Conservation (phyloP, 2,113 vertebrate species). For the Camelus dromedarius region DNA sequence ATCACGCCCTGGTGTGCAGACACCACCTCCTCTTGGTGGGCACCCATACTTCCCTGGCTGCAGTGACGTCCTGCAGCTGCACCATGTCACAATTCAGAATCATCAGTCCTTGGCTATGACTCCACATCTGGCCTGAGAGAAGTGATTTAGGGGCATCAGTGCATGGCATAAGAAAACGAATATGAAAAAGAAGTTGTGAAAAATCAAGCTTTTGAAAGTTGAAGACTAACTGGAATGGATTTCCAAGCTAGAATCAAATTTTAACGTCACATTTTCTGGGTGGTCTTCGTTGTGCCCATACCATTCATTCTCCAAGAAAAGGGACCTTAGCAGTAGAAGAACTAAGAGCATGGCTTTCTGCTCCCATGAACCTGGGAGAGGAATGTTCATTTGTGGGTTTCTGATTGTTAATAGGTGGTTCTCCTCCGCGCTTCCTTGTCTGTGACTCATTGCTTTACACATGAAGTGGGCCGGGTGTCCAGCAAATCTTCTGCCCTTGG, state of each 20-base stretch:
- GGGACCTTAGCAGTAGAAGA: background rate
- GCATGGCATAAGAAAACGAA: background rate
- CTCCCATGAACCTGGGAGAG: background rate
- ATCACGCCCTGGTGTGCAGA: too few relatives aligned
- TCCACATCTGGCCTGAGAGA: background rate
- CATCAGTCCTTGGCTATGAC: background rate
- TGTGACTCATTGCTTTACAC: background rate
- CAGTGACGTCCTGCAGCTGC: background rate
- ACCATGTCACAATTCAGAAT: background rate
- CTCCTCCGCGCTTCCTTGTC: background rate
- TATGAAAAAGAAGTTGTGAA: background rate
- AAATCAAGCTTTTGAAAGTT: background rate
- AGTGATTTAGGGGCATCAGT: background rate
- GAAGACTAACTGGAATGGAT: background rate
- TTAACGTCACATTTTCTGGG: background rate
- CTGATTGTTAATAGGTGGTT: background rate
- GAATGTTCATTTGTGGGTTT: background rate
- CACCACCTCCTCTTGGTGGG: background rate
- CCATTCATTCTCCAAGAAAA: background rate
- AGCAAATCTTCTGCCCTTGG: background rate
- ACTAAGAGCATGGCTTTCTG: background rate
- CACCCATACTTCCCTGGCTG: background rate
- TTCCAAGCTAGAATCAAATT: background rate
- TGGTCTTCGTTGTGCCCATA: background rate
- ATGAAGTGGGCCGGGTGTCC: background rate